These are phyloP conservation scores for Galago senegalensis DNA, from an alignment of 2,797 vertebrate species.

Conservation along the genomic window DNA sequence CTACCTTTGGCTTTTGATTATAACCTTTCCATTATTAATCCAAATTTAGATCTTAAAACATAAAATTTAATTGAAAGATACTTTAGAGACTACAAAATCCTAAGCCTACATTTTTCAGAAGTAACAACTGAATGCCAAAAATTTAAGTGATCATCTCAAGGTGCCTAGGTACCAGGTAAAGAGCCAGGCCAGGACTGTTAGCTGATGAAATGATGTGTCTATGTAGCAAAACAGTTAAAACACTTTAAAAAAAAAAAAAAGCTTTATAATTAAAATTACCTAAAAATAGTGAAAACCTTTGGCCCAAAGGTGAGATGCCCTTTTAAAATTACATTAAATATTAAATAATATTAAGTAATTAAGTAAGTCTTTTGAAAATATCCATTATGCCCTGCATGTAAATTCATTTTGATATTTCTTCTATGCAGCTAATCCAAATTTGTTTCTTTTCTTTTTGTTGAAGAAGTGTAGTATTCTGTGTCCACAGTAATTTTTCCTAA, in stretches of 20 bases:
- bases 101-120: background rate
- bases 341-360: conserved; percentile 9
- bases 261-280: background rate
- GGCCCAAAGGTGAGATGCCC: background rate
- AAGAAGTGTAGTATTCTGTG: background rate
- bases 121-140: conserved; percentile 17
- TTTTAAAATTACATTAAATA: conserved; percentile 46
- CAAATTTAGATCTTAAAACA: background rate
- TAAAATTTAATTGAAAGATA: conserved; percentile 54
- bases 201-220: background rate
- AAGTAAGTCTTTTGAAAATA: conserved; percentile 17
- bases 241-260: background rate
- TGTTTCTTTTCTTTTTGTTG: background rate
- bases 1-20: background rate
- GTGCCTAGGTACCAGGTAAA: background rate
- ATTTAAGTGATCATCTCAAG: background rate
- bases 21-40: background rate
- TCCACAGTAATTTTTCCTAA: background rate
- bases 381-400: background rate
- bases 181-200: background rate
- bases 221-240: background rate
- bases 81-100: background rate
- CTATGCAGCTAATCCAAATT: background rate
- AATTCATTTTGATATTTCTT: background rate
- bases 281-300: conserved; percentile 24